These are phyloP conservation scores for Prionchulus punctatus DNA, from an alignment of 2,888 invertebrate genomes.

Conservation along the genomic window DNA sequence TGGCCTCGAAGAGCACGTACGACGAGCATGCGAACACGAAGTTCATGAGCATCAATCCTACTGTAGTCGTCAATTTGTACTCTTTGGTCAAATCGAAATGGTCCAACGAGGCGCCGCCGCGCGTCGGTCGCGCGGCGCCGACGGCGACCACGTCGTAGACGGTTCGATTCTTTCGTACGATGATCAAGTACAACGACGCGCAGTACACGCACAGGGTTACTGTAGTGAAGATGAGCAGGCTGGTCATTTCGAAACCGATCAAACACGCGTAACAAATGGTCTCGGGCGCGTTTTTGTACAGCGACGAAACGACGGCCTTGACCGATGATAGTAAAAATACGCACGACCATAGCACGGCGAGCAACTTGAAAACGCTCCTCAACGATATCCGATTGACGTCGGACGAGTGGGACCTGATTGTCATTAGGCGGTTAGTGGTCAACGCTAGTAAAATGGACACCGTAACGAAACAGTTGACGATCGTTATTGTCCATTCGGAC, in stretches of 20 bases:
- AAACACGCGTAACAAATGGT: slow-evolving; percentile 2
- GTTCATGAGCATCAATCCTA: background rate
- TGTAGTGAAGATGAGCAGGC: background rate
- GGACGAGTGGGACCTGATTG: background rate
- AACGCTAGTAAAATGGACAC: slow-evolving; percentile 6
- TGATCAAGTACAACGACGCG: background rate
- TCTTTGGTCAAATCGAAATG: background rate
- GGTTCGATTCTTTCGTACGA: background rate
- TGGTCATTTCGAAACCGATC: slow-evolving; percentile 3
- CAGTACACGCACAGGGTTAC: background rate
- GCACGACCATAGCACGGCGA: background rate
- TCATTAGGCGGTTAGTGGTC: slow-evolving; percentile 1
- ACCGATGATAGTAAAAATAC: background rate
- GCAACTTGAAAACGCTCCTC: background rate
- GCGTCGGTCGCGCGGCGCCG: background rate
- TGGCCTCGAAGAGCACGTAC: background rate
- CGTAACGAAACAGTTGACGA: slow-evolving; percentile 2
- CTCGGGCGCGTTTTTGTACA: background rate
- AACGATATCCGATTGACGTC: background rate
- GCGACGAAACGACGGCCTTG: slow-evolving; percentile 5
- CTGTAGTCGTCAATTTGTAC: slow-evolving; percentile 1
- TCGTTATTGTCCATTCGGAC: slow-evolving; percentile 2
- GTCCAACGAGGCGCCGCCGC: no score
- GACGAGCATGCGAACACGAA: background rate
- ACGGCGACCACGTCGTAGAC: background rate